Base-by-base conservation (phyloP, 2,797 vertebrate species). In the Cottoperca gobio region DNA sequence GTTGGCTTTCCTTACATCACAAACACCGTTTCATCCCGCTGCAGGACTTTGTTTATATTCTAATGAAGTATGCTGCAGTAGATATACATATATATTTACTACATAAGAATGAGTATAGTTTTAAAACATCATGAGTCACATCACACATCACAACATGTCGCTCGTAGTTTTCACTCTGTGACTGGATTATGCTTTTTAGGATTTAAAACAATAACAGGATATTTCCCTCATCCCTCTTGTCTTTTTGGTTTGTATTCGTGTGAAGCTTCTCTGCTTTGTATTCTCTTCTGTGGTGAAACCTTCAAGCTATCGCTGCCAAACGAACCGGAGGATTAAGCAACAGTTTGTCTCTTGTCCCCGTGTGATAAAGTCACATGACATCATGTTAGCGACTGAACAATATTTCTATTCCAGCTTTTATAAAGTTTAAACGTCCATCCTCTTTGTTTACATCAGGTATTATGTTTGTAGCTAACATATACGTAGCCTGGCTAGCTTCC, bases 1-100 rank as follows among this genome's bases (percentile, higher is more conserved):
- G 64, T 84, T 84, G 63, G 66, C 45, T 57, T 23, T 59, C 54
- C 49, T 76, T 24, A 66, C 67, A 83, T 82, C 78, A 85, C 40
- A 0, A 74, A 58, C 69, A 58, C 42, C 26, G 2, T 52, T 23
- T 17, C n/a, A 39, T 57, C 45, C 65, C 49, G 24, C 37, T 64
- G 9, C 0, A 52, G 61, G 46, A 65, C 39, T 59, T 53, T 62
- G n/a, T 16, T 84, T 23, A 43, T 19, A 45, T 58, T 61, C 69
- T 57, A 53, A 73, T 57, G 9, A 59, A 40, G 14, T 0, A 8
- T 16, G 3, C 23, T 43, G 10, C 8, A 31, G 9, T 13, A 45
- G 37, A 80, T 63, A 19, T 3, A 31, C 10, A 46, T 9, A 37
- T 45, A 35, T 35, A 50, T 46, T 65, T 62, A 9, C 5, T 19